A percentile compares a stretch with the other conserved stretches of the same genome.
These are phyloP conservation scores for Caenorhabditis afra DNA, from an alignment of 2,888 invertebrate species.

Conservation along the genomic window DNA sequence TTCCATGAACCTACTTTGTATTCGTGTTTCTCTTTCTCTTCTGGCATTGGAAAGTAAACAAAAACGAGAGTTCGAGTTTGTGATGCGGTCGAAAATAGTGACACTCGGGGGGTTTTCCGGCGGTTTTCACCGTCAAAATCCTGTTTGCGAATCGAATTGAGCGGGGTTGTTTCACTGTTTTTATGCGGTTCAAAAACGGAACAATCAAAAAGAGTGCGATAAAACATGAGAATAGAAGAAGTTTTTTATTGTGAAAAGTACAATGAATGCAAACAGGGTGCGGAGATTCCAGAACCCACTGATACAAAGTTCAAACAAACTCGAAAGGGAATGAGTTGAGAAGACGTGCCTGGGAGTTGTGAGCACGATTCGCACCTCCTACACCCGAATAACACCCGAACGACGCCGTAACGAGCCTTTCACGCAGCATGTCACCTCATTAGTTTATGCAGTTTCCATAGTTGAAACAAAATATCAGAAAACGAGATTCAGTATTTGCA, in stretches of 20 bases:
- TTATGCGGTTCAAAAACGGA: slow-evolving; percentile 21
- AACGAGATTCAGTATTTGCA: slow-evolving; percentile 30
- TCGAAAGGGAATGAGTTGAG: no score
- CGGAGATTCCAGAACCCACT: no score
- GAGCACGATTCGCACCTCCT: no score
- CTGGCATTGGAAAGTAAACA: slow-evolving; percentile 14
- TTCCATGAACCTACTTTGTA: slow-evolving; percentile 18
- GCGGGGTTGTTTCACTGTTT: slow-evolving; percentile 2
- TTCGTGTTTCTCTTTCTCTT: slow-evolving; percentile 27
- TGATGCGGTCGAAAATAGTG: not conserved
- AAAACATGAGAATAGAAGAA: slow-evolving; percentile 1
- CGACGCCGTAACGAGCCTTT: no score
- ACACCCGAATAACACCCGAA: no score
- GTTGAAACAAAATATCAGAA: no score
- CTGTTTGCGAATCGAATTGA: slow-evolving; percentile 3
- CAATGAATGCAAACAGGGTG: no score
- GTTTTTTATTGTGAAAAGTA: no score
- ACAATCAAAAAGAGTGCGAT: not conserved
- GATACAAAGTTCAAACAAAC: no score
- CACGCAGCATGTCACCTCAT: no score
- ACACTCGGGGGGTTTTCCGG: slow-evolving; percentile 16
- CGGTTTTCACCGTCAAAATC: slow-evolving; percentile 14
- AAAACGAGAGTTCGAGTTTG: not conserved
- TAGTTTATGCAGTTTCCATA: no score
- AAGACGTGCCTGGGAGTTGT: no score